Evolutionary conservation across 2,113 vertebrate species (phyloP).

Genomic region (Thermophis baileyi): DNA sequence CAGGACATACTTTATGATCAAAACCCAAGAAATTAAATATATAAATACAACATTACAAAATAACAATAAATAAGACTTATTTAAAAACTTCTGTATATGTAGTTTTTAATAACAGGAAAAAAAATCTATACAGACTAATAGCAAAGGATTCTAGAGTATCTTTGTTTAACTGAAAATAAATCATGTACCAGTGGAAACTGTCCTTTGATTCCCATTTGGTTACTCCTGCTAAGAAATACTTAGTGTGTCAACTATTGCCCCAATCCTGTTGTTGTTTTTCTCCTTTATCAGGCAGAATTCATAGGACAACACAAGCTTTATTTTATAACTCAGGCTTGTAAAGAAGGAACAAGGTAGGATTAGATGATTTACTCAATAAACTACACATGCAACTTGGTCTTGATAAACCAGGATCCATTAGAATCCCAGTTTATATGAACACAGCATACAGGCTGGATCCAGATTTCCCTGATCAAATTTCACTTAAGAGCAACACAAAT

Average conservation of each 20-base stretch:
- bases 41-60: background rate
- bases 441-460: background rate
- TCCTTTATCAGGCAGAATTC: background rate
- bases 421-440: background rate
- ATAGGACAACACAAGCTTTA: background rate
- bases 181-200: background rate
- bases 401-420: background rate
- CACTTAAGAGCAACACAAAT: background rate
- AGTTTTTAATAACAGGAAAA: background rate
- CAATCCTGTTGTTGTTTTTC: background rate
- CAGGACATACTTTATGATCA: background rate
- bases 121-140: background rate
- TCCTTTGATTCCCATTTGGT: background rate
- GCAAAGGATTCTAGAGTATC: background rate
- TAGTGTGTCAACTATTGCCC: background rate
- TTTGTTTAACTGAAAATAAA: background rate
- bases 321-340: background rate
- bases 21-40: background rate
- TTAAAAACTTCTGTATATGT: background rate
- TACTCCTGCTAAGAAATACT: background rate
- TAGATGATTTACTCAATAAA: background rate
- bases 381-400: background rate
- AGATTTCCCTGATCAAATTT: background rate
- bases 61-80: background rate
- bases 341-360: background rate